Conservation (phyloP, 2,797 vertebrate genomes). For the Coranthus polyacanthus region DNA sequence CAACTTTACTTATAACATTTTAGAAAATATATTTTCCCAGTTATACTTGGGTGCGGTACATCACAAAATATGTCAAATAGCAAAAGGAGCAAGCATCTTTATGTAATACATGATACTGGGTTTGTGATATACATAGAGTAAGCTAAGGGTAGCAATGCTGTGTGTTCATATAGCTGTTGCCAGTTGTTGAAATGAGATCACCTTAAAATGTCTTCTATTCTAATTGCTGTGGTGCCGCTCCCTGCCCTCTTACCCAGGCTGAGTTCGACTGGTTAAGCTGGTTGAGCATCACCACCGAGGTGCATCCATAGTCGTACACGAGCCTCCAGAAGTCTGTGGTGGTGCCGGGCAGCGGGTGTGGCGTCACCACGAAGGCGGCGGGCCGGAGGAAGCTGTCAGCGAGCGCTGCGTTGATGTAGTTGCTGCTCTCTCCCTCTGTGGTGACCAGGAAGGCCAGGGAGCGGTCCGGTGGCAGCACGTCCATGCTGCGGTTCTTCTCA, state of each 20-base stretch:
- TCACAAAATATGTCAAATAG: too few species aligned
- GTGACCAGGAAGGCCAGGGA: constrained; percentile 94
- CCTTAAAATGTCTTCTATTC: too few species aligned
- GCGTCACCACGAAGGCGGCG: constrained; percentile 93
- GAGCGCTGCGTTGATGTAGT: constrained; percentile 95
- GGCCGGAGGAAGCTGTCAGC: constrained; percentile 94
- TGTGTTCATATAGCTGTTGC: too few species aligned
- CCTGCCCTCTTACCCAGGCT: constrained; percentile 90
- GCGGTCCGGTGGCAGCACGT: constrained; percentile 93
- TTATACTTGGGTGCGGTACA: too few species aligned
- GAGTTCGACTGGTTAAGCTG: constrained; percentile 98
- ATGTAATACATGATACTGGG: too few species aligned
- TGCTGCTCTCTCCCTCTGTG: constrained; percentile 91
- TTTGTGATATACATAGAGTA: too few species aligned
- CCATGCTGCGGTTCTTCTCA: constrained; percentile 97
- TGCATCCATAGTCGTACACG: constrained; percentile 95
- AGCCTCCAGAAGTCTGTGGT: constrained; percentile 96
- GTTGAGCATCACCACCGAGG: constrained; percentile 98
- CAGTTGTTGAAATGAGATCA: too few species aligned
- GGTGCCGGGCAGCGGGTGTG: constrained; percentile 93
- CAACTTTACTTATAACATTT: too few species aligned
- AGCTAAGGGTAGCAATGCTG: too few species aligned
- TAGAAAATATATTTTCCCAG: too few species aligned
- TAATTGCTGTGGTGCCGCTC: background rate
- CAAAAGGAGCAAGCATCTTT: too few species aligned